Conservation (phyloP, 2,113 vertebrate species). For the Orthonyx spaldingii region DNA sequence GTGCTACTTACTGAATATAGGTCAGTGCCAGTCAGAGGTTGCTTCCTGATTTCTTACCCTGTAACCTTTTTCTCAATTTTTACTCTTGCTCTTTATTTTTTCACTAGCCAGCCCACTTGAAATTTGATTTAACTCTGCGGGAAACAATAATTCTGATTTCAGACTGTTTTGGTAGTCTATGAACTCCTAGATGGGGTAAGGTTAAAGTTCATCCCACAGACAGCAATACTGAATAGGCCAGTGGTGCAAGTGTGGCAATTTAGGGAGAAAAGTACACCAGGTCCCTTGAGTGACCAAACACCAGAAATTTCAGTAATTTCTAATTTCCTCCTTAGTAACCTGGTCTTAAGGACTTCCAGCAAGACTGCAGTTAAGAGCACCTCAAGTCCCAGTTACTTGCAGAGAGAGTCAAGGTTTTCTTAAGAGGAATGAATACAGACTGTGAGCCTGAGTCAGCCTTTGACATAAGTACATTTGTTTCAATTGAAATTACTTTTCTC, state of each 20-base stretch:
- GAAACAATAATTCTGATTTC: neutral
- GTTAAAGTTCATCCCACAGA: neutral
- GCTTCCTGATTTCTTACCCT: neutral
- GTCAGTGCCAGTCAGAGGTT: neutral
- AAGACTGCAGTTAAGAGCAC: neutral
- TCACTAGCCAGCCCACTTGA: neutral
- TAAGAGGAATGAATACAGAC: neutral
- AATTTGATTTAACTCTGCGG: neutral
- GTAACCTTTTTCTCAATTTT: neutral
- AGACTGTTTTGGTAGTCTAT: neutral
- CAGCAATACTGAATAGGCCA: neutral
- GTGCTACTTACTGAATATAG: neutral
- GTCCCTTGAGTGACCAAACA: neutral
- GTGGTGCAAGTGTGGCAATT: neutral
- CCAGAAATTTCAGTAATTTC: neutral
- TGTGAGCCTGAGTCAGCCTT: neutral
- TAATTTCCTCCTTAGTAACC: neutral
- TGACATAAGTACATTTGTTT: neutral
- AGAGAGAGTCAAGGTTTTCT: neutral
- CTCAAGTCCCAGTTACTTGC: neutral
- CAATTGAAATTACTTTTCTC: neutral
- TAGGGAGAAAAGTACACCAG: neutral
- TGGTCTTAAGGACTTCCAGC: neutral
- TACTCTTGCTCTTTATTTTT: neutral
- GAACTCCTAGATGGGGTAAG: neutral